Conservation (phyloP, 2,888 invertebrate genomes). For the Euplagia quadripunctaria region DNA sequence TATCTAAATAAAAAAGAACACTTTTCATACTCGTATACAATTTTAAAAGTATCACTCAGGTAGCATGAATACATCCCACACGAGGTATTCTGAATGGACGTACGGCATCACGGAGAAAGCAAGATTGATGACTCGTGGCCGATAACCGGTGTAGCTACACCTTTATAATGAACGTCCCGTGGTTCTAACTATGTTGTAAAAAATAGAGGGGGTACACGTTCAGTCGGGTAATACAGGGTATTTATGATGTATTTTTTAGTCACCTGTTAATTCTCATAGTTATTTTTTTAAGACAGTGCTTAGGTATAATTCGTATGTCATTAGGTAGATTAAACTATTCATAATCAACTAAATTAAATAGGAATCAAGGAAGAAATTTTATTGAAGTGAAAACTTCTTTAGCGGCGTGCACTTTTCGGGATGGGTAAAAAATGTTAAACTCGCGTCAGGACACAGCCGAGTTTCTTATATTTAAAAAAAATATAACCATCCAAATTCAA, state of each 20-base stretch:
- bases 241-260: neutral
- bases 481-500: no score
- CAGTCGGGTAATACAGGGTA: neutral
- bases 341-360: no score
- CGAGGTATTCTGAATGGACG: constrained; percentile 43
- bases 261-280: neutral
- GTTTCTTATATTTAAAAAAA: no score
- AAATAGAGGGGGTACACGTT: neutral
- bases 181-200: constrained; percentile 36
- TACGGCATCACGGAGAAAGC: constrained; percentile 48
- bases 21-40: neutral
- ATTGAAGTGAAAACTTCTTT: no score
- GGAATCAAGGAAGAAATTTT: no score
- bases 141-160: constrained; percentile 53
- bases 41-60: constrained; percentile 38
- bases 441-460: no score
- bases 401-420: no score
- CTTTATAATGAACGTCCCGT: constrained; percentile 49
- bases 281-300: neutral
- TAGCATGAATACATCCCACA: constrained; percentile 39
- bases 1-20: neutral
- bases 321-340: no score
- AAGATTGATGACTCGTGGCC: constrained; percentile 51
- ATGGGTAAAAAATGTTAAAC: no score
- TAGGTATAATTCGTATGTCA: no score